Percentiles rank a stretch among this genome's conserved stretches.
These are phyloP conservation scores for Mormyrus iriodes DNA, from an alignment of 2,113 vertebrate species.

Conservation along the genomic window DNA sequence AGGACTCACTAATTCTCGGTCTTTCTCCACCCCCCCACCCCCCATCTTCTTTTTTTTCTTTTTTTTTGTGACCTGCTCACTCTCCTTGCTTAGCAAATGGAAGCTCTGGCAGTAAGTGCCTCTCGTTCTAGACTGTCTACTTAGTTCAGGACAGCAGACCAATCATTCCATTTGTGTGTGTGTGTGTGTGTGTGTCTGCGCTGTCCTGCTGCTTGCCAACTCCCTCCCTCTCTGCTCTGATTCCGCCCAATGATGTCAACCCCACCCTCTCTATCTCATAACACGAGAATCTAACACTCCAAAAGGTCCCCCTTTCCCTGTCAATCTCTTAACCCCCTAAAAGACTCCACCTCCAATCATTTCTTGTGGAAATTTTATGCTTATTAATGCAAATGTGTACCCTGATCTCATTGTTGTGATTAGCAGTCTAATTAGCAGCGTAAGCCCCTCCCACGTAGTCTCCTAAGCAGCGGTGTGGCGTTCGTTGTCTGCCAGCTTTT, in stretches of 20 bases:
- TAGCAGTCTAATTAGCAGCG: neutral
- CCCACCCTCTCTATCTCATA: neutral
- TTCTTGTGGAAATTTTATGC: neutral
- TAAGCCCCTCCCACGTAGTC: neutral
- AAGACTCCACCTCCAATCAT: neutral
- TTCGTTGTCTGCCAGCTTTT: neutral
- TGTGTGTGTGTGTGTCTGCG: constrained; percentile 48
- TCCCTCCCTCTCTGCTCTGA: constrained; percentile 24
- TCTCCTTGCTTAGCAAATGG: constrained; percentile 99
- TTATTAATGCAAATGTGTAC: neutral
- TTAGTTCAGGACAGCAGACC: constrained; percentile 58
- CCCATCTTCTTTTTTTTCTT: constrained; percentile 46
- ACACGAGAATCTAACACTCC: neutral
- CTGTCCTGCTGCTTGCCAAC: neutral
- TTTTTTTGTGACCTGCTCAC: constrained; percentile 89
- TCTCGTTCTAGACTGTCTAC: constrained; percentile 75
- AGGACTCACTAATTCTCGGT: constrained; percentile 89
- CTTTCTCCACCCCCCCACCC: constrained; percentile 73
- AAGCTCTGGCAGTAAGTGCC: constrained; percentile 99
- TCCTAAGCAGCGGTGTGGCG: neutral
- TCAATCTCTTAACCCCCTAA: neutral
- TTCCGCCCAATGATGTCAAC: constrained; percentile 18
- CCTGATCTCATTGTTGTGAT: neutral
- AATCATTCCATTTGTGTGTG: constrained; percentile 48
- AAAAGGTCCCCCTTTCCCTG: neutral